Conservation (phyloP, 1,140 invertebrate genomes). For the Agrypnia vestita region DNA sequence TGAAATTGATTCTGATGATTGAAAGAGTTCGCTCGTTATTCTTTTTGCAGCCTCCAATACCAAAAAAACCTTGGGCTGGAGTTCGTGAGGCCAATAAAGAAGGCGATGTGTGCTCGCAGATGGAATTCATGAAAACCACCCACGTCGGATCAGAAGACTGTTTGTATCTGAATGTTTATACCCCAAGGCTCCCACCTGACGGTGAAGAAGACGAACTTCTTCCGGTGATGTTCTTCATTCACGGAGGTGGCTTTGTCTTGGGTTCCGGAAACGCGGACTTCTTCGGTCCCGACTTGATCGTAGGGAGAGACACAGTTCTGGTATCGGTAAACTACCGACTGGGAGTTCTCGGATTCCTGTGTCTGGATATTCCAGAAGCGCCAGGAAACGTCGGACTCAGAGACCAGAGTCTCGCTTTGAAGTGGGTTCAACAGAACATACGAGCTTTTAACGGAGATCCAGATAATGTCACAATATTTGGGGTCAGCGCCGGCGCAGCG, state of each 20-base stretch:
- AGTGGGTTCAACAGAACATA: conserved; percentile 73
- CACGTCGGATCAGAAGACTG: conserved; percentile 14
- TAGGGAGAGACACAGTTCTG: conserved; percentile 71
- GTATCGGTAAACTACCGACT: conserved; percentile 71
- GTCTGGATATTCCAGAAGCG: conserved; percentile 69
- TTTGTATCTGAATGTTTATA: conserved; percentile 27
- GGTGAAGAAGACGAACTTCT: not conserved
- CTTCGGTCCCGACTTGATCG: conserved; percentile 63
- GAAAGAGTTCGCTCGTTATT: too few species aligned
- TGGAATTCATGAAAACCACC: not conserved
- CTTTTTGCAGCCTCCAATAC: conserved; percentile 28
- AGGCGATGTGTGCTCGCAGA: not conserved
- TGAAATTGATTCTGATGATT: too few species aligned
- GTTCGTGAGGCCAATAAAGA: conserved; percentile 28
- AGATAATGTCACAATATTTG: conserved; percentile 66
- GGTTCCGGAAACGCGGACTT: conserved; percentile 44
- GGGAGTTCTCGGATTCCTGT: conserved; percentile 72
- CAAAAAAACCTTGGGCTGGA: conserved; percentile 6
- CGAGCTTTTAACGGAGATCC: conserved; percentile 69
- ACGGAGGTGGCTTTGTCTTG: conserved; percentile 52
- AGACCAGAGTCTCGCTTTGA: conserved; percentile 60
- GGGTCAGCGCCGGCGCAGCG: conserved; percentile 61
- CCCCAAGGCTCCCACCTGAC: not conserved
- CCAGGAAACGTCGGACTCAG: conserved; percentile 59
- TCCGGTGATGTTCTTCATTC: not conserved